These are phyloP conservation scores for Masticophis lateralis DNA, from an alignment of 2,797 vertebrate species.

Conservation along the genomic window DNA sequence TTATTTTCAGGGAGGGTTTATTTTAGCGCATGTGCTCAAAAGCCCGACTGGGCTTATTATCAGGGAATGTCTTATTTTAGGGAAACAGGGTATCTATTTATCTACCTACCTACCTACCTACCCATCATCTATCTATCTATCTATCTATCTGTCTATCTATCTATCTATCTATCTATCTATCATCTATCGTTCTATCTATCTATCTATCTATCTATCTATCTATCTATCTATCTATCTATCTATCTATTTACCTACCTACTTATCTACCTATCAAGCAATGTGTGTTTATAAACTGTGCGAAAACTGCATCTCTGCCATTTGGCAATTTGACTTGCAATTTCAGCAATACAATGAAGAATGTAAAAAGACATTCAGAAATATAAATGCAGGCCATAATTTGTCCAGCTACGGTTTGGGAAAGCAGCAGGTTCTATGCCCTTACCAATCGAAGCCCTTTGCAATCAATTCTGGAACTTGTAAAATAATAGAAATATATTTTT, in stretches of 20 bases:
- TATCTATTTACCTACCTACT: background rate
- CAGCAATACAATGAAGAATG: background rate
- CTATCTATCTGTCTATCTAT: background rate
- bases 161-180: background rate
- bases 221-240: background rate
- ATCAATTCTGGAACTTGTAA: background rate
- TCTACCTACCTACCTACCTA: too few species aligned
- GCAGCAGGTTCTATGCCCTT: background rate
- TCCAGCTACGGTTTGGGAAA: background rate
- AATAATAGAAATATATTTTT: background rate
- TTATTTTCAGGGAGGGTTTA: too few species aligned
- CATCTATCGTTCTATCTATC: too few species aligned
- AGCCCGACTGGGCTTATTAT: too few species aligned
- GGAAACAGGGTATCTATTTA: too few species aligned
- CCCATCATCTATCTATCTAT: background rate
- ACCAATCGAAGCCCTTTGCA: background rate
- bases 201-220: background rate
- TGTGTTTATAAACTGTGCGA: background rate
- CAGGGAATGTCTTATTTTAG: too few species aligned
- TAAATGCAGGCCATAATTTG: background rate
- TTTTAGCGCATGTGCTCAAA: too few species aligned
- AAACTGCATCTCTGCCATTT: background rate
- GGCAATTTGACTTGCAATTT: background rate
- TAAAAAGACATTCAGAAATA: background rate
- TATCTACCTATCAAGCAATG: background rate